A percentile compares a stretch with the other conserved stretches of the same genome.
These are phyloP conservation scores for Vanessa atalanta DNA, from an alignment of 1,140 invertebrate genomes.

Conservation along the genomic window DNA sequence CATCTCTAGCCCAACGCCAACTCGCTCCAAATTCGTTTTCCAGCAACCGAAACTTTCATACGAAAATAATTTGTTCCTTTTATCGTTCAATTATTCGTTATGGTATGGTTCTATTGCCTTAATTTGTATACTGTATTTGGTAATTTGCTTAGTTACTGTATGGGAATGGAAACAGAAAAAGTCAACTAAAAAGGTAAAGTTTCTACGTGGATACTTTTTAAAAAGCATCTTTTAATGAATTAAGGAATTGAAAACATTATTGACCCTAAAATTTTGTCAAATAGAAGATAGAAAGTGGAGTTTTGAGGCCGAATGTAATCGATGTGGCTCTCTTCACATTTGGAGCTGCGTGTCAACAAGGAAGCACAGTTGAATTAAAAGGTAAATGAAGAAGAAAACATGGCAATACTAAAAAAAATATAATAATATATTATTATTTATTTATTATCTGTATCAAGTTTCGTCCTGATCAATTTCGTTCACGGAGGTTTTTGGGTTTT, in stretches of 20 bases:
- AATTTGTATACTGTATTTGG: conserved; percentile 70
- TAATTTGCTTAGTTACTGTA: conserved; percentile 67
- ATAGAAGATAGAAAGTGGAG: conserved; percentile 40
- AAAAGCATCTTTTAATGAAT: background rate
- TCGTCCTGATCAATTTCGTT: too few species aligned
- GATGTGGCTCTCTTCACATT: conserved; percentile 77
- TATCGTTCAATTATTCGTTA: conserved; percentile 83
- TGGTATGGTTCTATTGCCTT: conserved; percentile 81
- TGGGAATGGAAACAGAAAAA: conserved; percentile 69
- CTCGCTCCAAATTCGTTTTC: conserved; percentile 84
- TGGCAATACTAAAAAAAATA: too few species aligned
- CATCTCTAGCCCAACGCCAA: conserved; percentile 82
- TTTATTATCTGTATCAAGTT: too few species aligned
- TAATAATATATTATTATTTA: too few species aligned
- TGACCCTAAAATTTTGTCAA: conserved; percentile 41
- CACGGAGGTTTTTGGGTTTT: too few species aligned
- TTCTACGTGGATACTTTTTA: too few species aligned
- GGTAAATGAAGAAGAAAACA: conserved; percentile 44
- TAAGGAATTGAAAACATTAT: conserved; percentile 7
- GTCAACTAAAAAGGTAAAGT: background rate
- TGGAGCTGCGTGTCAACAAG: conserved; percentile 81
- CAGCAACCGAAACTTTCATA: conserved; percentile 85
- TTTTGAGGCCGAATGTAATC: conserved; percentile 61
- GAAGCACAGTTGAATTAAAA: conserved; percentile 76
- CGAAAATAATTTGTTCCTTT: conserved; percentile 83